phyloP scores from a whole-genome alignment of 2,888 invertebrate genomes.

The Steinernema hermaphroditum region DNA sequence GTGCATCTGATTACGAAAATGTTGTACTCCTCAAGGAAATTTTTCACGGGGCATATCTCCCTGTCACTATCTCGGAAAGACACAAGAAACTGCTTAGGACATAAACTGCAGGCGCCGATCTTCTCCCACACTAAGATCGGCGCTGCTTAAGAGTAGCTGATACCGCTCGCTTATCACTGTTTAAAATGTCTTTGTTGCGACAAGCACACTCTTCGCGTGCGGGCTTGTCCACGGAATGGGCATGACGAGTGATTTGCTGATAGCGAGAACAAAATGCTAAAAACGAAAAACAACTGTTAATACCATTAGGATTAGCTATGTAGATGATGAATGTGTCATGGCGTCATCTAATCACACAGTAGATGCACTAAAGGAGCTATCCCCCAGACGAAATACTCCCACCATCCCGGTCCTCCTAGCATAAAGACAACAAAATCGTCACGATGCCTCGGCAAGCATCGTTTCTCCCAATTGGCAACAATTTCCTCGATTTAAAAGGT shows the following conservation, averaged over 20 bases:
- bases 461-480: too few relatives aligned
- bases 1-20: conserved; percentile 6
- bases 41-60: background rate
- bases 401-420: too few relatives aligned
- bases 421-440: too few relatives aligned
- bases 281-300: background rate
- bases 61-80: background rate
- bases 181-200: too few relatives aligned
- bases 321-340: too few relatives aligned
- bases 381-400: too few relatives aligned
- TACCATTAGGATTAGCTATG: too few relatives aligned
- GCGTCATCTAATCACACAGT: too few relatives aligned
- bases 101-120: background rate
- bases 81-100: background rate
- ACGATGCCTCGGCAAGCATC: too few relatives aligned
- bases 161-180: conserved; percentile 8
- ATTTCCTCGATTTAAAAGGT: too few relatives aligned
- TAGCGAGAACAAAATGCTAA: background rate
- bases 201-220: too few relatives aligned
- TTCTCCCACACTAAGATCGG: background rate
- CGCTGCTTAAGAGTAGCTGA: background rate
- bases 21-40: conserved; percentile 6
- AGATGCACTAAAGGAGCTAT: too few relatives aligned
- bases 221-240: background rate
- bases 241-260: background rate